These are phyloP conservation scores for Steatornis caripensis DNA, from an alignment of 2,113 vertebrate species.

Conservation along the genomic window DNA sequence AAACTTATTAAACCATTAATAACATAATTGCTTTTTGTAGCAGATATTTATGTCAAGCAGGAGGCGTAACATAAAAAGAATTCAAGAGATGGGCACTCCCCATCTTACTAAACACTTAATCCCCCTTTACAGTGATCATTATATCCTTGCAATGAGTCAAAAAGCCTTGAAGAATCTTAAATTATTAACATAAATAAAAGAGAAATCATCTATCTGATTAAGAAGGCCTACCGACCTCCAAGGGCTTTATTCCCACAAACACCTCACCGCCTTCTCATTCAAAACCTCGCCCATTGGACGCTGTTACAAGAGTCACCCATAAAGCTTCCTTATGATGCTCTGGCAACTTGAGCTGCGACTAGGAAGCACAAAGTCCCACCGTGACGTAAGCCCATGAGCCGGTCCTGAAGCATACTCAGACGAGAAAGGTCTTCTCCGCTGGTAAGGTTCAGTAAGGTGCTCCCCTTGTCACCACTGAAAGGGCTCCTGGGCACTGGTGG, in stretches of 20 bases:
- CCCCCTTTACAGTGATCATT: background rate
- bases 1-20: background rate
- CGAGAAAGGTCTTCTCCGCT: background rate
- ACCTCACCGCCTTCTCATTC: background rate
- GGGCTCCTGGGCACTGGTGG: background rate
- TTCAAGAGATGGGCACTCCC: background rate
- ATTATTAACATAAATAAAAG: background rate
- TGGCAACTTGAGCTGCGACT: background rate
- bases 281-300: background rate
- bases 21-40: background rate
- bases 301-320: background rate
- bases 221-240: background rate
- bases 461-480: background rate
- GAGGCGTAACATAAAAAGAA: background rate
- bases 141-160: background rate
- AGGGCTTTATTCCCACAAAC: background rate
- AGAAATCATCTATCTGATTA: background rate
- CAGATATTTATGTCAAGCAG: background rate
- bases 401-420: background rate
- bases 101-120: background rate
- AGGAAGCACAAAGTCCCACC: rapidly evolving
- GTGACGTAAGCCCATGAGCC: background rate
- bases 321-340: background rate
- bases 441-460: background rate
- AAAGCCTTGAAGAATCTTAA: background rate